Base-by-base conservation (phyloP, 2,797 vertebrate genomes). In the Eutrigla gurnardus region DNA sequence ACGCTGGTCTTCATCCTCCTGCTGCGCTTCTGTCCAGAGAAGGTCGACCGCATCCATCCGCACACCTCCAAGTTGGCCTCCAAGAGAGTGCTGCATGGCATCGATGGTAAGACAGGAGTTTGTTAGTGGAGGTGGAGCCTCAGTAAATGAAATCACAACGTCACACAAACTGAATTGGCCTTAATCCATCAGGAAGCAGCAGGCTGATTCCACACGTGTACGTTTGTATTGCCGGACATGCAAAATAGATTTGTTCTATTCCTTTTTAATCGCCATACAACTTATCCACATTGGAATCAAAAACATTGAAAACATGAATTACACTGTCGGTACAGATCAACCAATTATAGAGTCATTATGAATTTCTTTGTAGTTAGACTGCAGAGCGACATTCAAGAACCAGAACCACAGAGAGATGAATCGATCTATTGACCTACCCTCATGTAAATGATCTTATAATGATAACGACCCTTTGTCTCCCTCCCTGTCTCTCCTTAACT, bases 1-100 rank as follows among this genome's bases (percentile, higher is more conserved):
- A 89, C 95, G 1, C 87, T 98, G 66, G 87, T 91, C 5, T 93
- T 97, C 80, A 95, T 99, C 78, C 74, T 99, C 13, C 86, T 96
- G 85, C 67, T 96, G 70, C 93, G 77, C 36, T 95, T 83, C 68
- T 96, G 95, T 66, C 95, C 95, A 0, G 94, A 95, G 75, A 94
- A 70, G 69, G 93, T 94, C 0, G 87, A 94, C 2, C 87, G 82
- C 8, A 72, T 94, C 39, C 85, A 89, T 17, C 86, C 83, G 0
- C 32, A 50, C 15, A 17, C 71, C 39, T 52, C 17, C 0, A 81
- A 65, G 42, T 3, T 39, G 0, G 2, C 45, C 10, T 39, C 73
- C 81, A 92, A 92, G 78, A 93, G 93, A 54, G 50, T 75, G n/a
- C 85, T 94, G 74, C 90, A 92, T 0, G 95, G 95, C 58, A 93